phyloP scores from a whole-genome alignment of 2,113 vertebrate genomes.

The Centropristis striata region DNA sequence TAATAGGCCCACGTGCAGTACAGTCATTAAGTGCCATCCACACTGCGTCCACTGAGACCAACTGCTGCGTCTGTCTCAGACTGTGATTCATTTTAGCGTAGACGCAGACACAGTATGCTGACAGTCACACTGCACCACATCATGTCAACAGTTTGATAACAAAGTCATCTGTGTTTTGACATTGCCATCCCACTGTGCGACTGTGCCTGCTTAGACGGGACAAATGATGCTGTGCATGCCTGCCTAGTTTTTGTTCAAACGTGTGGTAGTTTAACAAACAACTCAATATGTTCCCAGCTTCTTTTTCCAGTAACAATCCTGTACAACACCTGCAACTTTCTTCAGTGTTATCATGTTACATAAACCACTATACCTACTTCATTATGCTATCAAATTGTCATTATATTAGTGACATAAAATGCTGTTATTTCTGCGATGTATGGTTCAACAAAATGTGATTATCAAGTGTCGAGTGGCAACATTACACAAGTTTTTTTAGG shows the following conservation, averaged over 20 bases:
- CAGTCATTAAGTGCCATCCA: slow-evolving; percentile 44
- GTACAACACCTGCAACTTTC: neutral
- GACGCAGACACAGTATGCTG: slow-evolving; percentile 49
- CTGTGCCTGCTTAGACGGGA: slow-evolving; percentile 42
- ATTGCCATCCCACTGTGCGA: slow-evolving; percentile 49
- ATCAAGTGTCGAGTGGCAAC: no score
- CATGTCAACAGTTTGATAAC: slow-evolving; percentile 61
- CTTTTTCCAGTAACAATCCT: slow-evolving; percentile 5
- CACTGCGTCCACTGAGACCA: slow-evolving; percentile 8
- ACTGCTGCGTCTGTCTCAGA: slow-evolving; percentile 42
- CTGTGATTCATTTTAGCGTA: slow-evolving; percentile 50
- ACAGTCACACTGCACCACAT: slow-evolving; percentile 44
- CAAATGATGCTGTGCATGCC: slow-evolving; percentile 37
- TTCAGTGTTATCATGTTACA: slow-evolving; percentile 1
- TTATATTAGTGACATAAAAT: no score
- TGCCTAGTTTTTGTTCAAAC: slow-evolving; percentile 25
- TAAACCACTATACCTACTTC: neutral
- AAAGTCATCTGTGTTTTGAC: slow-evolving; percentile 64
- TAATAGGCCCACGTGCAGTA: slow-evolving; percentile 9
- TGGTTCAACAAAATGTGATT: no score
- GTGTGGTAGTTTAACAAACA: slow-evolving; percentile 27
- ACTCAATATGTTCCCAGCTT: slow-evolving; percentile 18
- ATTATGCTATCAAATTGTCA: no score
- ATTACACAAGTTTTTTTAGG: no score
- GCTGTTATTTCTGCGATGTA: no score